Evolutionary conservation across 2,888 invertebrate genomes (phyloP), one percentile per base, ranked within the genome.

Genomic region (Netelia inedita): DNA sequence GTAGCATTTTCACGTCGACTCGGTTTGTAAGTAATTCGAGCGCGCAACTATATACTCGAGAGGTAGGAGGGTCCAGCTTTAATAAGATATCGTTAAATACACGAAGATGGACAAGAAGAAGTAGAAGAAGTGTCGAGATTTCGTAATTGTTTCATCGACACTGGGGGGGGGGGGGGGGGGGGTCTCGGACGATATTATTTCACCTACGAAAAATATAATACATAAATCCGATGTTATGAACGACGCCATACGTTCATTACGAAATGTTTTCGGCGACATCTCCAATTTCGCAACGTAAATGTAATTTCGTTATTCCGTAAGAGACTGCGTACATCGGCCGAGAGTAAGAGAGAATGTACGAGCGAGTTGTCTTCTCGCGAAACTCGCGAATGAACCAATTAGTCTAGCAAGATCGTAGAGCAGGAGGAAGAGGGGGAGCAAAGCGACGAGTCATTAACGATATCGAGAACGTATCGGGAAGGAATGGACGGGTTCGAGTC

Each of bases 1-100:
- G 46, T 68, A 61, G 41, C 61, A 43, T 83, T 83, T 79, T 74
- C 73, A 46, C 76, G 83, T 69, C 50, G 55, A 63, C 73, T 46
- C 59, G 19, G 35, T 69, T 46, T 57, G 57, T 28, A 35, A 65
- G 57, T 28, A 35, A 65, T 59, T 35, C 11, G 2, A 46, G 35
- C 66, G 35, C 35, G 35, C 6, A 6, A 35, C 3, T 35, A 35
- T 35, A 35, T 35, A 5, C 35, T 35, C 35, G 35, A 35, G 35
- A 35, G 23, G 1, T 1, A 2, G 23, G 23, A 2, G 1, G 23
- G 23, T 23, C 23, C 23, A 2, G 23, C 23, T 23, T 23, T 23
- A 23, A 23, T 2, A 23, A 23, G 2, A 23, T 23, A 23, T 23
- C 23, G 23, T 23, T 23, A 23, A 23, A 23, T 23, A 23, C 23